Evolutionary conservation across 2,888 invertebrate species (phyloP).

Genomic region (Drosophila peninsularis): DNA sequence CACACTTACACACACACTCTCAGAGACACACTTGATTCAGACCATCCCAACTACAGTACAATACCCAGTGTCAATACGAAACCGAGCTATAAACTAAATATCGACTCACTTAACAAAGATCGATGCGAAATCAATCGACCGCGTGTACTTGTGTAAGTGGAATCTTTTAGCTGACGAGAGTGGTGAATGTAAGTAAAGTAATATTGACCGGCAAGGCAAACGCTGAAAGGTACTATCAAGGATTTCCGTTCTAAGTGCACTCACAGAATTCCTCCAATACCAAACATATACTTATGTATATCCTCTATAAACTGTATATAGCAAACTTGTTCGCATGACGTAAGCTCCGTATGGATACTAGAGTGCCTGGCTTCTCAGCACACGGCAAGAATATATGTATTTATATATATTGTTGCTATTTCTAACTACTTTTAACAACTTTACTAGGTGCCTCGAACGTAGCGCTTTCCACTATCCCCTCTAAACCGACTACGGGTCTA

Average conservation of each 20-base stretch:
- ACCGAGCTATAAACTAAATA: constrained; percentile 8
- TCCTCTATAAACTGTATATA: constrained; percentile 27
- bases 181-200: constrained; percentile 39
- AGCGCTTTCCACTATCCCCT: constrained; percentile 15
- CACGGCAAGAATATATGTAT: neutral
- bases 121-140: neutral
- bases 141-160: constrained; percentile 20
- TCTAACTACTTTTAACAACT: constrained; percentile 3
- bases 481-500: constrained; percentile 1
- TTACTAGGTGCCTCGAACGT: constrained; percentile 15
- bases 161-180: constrained; percentile 14
- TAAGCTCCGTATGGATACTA: constrained; percentile 15
- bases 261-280: neutral
- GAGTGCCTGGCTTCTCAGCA: constrained; percentile 13
- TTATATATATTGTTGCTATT: constrained; percentile 2
- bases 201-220: neutral
- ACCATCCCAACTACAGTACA: neutral
- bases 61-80: neutral
- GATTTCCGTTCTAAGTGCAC: constrained; percentile 6
- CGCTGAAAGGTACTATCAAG: constrained; percentile 8
- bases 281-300: constrained; percentile 2
- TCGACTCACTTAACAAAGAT: neutral
- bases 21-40: neutral
- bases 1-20: neutral
- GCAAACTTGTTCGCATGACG: constrained; percentile 28